phyloP scores from a whole-genome alignment of 2,888 invertebrate species.

The Taenaris catops region DNA sequence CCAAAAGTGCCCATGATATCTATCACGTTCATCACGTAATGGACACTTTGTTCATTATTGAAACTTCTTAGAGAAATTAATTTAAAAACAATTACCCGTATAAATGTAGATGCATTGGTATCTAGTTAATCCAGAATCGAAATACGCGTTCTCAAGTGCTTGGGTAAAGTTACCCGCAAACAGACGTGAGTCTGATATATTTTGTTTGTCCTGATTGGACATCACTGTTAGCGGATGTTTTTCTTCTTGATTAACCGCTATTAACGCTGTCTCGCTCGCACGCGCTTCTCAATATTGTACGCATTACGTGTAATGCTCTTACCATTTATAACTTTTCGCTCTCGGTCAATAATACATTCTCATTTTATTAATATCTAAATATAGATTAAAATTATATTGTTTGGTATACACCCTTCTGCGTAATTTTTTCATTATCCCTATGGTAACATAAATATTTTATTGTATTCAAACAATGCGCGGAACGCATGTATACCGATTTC shows the following conservation, averaged over 20 bases:
- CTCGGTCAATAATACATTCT: conserved; percentile 15
- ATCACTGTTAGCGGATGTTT: conserved; percentile 30
- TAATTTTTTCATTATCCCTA: no score
- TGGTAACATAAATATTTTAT: no score
- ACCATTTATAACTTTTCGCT: conserved; percentile 26
- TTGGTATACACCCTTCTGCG: no score
- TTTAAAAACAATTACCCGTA: conserved; percentile 43
- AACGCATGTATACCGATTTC: no score
- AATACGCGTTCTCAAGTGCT: conserved; percentile 31
- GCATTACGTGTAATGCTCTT: conserved; percentile 50
- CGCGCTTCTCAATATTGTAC: conserved; percentile 58
- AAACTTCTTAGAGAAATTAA: no score
- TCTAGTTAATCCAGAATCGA: conserved; percentile 38
- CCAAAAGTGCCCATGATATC: no score
- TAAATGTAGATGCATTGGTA: conserved; percentile 73
- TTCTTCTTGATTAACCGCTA: conserved; percentile 72
- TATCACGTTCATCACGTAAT: no score
- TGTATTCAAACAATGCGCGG: no score
- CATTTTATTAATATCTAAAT: conserved; percentile 3
- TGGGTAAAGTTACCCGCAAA: conserved; percentile 31
- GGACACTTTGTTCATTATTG: no score
- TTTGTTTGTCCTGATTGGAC: conserved; percentile 21
- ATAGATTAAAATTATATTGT: no score
- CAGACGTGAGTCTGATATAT: conserved; percentile 25
- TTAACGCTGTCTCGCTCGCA: conserved; percentile 53